Evolutionary conservation across 2,113 vertebrate genomes (phyloP), one percentile per base, ranked within the genome.

Genomic region (Trogon surrucura): DNA sequence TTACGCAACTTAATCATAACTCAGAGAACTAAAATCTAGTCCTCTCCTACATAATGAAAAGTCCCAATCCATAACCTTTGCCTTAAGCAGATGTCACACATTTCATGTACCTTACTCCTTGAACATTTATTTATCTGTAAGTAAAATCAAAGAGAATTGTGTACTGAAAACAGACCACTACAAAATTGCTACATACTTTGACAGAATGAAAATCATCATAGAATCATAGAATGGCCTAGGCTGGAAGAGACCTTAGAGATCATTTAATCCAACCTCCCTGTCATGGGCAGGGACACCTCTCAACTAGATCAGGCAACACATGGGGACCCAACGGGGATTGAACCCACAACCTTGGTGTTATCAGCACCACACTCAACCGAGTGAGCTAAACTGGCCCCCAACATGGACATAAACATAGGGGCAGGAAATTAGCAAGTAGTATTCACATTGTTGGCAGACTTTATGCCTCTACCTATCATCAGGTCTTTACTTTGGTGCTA

Each of bases 1-100:
- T 78, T 71, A 48, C 9, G 65, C 69, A 64, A 79, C 86, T 58
- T 89, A 93, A 92, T 88, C 92, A 92, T 60, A 96, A 51, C 53
- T 29, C 80, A 50, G 32, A 89, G 53, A 92, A 64, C 32, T 26
- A 58, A 91, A 48, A 53, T 89, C 34, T 69, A 12, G 27, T 84
- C 10, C 51, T 92, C 41, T 62, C 60, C 57, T 41, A 57, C 56
- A 48, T 19, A 41, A 58, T 2, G 3, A 60, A 26, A 47, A 79
- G 53, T 34, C 57, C 13, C 29, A 60, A 89, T 56, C 45, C 61
- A 56, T 41, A 74, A 90, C 6, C 53, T 92, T 73, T 38, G 23
- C n/a, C 48, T 60, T 62, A 60, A 86, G 69, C 0, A 92, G n/a
- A 32, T 30, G 44, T 48, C 54, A 87, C 21, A 45, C 14, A 19